A percentile compares a stretch with the other conserved stretches of the same genome.
These are phyloP conservation scores for Chlorops oryzae DNA, from an alignment of 1,140 invertebrate genomes.

Conservation along the genomic window DNA sequence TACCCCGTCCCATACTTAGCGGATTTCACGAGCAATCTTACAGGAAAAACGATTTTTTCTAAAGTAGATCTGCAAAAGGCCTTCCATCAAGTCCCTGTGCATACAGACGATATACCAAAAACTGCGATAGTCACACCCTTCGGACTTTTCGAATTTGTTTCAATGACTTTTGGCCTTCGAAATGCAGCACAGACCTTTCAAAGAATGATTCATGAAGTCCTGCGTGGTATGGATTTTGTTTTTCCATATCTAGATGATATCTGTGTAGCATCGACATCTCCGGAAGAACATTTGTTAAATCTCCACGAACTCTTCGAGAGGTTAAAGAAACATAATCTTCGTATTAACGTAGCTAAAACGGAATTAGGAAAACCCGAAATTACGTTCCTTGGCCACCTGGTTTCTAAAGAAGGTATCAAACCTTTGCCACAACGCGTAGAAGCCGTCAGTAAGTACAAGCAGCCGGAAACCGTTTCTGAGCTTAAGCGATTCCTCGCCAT, in stretches of 20 bases:
- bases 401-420: neutral
- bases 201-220: neutral
- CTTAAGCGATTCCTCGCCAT: neutral
- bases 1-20: slow-evolving; percentile 49
- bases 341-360: neutral
- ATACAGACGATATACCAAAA: slow-evolving; percentile 3
- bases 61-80: slow-evolving; percentile 29
- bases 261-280: neutral
- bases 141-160: slow-evolving; percentile 1
- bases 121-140: slow-evolving; percentile 9
- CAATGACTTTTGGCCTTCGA: slow-evolving; percentile 13
- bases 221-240: slow-evolving; percentile 1
- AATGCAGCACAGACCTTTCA: slow-evolving; percentile 9
- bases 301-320: neutral
- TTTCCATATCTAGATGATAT: neutral
- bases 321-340: neutral
- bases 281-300: neutral
- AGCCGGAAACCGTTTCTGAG: neutral
- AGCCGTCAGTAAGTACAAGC: neutral
- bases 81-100: slow-evolving; percentile 44
- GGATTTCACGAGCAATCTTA: slow-evolving; percentile 2
- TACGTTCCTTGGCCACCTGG: neutral
- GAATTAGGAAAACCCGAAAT: neutral
- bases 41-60: slow-evolving; percentile 4
- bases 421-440: neutral